Conservation (phyloP, 2,888 invertebrate species). For the Abrostola tripartita region DNA sequence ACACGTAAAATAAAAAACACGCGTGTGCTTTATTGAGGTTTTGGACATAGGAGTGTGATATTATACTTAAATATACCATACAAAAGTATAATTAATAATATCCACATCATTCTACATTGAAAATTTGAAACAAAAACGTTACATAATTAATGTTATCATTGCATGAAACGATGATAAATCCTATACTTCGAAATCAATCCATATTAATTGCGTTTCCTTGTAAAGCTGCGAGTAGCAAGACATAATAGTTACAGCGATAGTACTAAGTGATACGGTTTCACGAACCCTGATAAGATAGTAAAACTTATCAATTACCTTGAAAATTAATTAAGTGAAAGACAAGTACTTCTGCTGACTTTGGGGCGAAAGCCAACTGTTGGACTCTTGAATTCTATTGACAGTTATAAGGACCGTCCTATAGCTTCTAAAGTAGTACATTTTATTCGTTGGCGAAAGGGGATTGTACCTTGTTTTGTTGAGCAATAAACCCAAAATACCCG, state of each 20-base stretch:
- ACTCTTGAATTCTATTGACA: too few species aligned
- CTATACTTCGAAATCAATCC: background rate
- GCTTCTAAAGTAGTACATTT: background rate
- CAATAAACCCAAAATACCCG: background rate
- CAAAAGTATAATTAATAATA: too few species aligned
- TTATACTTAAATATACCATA: too few species aligned
- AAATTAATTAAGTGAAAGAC: slow-evolving; percentile 6
- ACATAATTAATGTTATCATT: background rate
- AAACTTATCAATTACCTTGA: slow-evolving; percentile 26
- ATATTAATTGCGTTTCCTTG: slow-evolving; percentile 9
- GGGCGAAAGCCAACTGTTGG: too few species aligned
- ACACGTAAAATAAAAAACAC: background rate
- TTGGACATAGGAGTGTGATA: too few species aligned
- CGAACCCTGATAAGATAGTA: background rate
- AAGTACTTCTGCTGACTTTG: background rate
- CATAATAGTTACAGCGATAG: background rate
- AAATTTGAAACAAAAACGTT: too few species aligned
- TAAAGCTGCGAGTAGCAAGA: background rate
- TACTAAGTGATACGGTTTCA: slow-evolving; percentile 22
- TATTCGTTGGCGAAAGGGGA: background rate
- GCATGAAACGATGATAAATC: background rate
- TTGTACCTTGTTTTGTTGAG: background rate
- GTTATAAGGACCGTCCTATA: too few species aligned
- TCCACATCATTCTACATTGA: too few species aligned
- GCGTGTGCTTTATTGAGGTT: too few species aligned